A percentile compares a stretch with the other conserved stretches of the same genome.
Conservation (phyloP, 2,888 invertebrate species). For the Amblyteles armatorius region DNA sequence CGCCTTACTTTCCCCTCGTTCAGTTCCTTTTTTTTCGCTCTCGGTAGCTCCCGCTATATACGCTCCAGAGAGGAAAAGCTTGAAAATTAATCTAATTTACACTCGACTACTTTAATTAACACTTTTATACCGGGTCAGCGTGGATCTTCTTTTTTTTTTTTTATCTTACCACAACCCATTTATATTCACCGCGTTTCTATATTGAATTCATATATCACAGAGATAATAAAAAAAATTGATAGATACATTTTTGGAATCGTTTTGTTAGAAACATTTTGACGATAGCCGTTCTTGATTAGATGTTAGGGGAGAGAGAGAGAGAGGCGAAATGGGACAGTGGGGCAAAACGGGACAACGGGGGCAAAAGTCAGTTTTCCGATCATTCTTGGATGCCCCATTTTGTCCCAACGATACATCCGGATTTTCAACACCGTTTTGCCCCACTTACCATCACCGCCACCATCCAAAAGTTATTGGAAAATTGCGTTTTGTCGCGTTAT, state of each 20-base stretch:
- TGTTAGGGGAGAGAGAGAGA: too few relatives aligned
- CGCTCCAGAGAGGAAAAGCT: conserved; percentile 19
- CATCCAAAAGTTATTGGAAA: too few relatives aligned
- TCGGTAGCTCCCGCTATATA: neutral
- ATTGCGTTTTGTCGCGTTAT: too few relatives aligned
- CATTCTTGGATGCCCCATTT: too few relatives aligned
- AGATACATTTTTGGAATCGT: neutral
- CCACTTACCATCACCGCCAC: too few relatives aligned
- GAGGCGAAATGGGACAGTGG: too few relatives aligned
- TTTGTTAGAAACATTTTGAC: neutral
- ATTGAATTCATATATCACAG: neutral
- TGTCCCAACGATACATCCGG: too few relatives aligned
- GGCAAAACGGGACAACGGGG: too few relatives aligned
- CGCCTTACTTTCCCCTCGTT: neutral
- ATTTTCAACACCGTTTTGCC: too few relatives aligned
- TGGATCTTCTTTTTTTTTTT: neutral
- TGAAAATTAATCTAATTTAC: conserved; percentile 49
- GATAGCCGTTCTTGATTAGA: neutral
- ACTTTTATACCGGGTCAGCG: conserved; percentile 9
- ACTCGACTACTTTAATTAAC: conserved; percentile 50
- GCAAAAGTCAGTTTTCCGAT: too few relatives aligned
- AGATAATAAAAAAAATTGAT: neutral
- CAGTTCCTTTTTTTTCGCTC: neutral
- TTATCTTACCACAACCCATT: neutral
- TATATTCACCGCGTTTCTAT: neutral